These are phyloP conservation scores for Diarsia brunnea DNA, from an alignment of 2,888 invertebrate genomes.

Conservation along the genomic window DNA sequence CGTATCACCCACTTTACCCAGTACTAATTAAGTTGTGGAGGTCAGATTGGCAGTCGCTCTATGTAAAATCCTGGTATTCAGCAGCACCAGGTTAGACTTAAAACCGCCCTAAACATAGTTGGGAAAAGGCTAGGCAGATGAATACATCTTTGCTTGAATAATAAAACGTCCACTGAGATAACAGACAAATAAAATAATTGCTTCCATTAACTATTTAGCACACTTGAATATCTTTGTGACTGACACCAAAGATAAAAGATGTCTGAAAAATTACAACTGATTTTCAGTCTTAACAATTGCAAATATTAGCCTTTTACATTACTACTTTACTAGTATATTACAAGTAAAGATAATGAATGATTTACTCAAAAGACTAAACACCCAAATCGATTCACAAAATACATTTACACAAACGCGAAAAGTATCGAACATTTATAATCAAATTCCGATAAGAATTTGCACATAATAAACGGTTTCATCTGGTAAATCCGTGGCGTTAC, in stretches of 20 bases:
- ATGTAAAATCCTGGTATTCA: too few relatives aligned
- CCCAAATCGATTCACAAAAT: background rate
- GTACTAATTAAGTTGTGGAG: too few relatives aligned
- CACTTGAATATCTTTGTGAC: conserved; percentile 8
- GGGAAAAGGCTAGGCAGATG: background rate
- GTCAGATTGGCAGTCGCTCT: too few relatives aligned
- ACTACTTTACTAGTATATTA: background rate
- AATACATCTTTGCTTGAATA: background rate
- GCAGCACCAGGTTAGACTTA: too few relatives aligned
- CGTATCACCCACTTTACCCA: too few relatives aligned
- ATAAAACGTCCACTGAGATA: background rate
- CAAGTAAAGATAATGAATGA: background rate
- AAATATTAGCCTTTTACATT: background rate
- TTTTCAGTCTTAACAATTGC: conserved; percentile 15
- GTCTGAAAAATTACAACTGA: conserved; percentile 5
- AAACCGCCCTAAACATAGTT: too few relatives aligned
- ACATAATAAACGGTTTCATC: conserved; percentile 69
- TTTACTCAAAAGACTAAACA: background rate
- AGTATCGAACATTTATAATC: conserved; percentile 52
- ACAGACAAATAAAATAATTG: conserved; percentile 11
- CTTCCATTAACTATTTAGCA: conserved; percentile 9
- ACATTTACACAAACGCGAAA: conserved; percentile 30
- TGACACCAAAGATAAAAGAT: conserved; percentile 21
- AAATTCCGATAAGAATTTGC: conserved; percentile 65
- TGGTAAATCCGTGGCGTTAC: conserved; percentile 66